Evolutionary conservation across 2,888 invertebrate species (phyloP), one percentile per base, ranked within the genome.

Genomic region (Macrophya alboannulata): DNA sequence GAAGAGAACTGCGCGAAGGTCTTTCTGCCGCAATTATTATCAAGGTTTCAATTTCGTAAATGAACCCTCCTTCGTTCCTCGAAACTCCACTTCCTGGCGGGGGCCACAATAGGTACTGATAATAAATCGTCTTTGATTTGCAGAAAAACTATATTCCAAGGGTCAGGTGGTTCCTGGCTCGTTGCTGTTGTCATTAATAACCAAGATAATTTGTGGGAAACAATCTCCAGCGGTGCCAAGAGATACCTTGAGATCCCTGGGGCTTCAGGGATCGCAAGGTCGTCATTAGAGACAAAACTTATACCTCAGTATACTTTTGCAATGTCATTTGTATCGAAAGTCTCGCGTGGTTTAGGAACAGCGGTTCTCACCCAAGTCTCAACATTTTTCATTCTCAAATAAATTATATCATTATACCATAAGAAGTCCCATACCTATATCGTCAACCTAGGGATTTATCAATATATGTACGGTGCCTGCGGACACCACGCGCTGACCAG

Each of bases 101-200:
- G 77, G 12, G 12, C 0, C n/a, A 77, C 77, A 77, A 77, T 77
- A 51, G 43, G 31, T 37, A 5, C 51, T 77, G 77, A 37, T 17
- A 31, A 65, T 45, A 79, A 65, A 79, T 59, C 77, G 40, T 79
- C 87, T 87, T 87, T 84, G 87, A 77, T 79, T 85, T 71, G 85
- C 79, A 62, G 84, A 88, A 86, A 85, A 72, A 83, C 84, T 84
- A 40, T 15, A 51, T 84, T 86, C 77, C 86, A 59, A 86, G 84
- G 83, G 77, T 84, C 86, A 88, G 85, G 87, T 86, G 86, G 86
- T 65, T 37, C 8, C 31, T 21, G 43, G 40, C 62, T 81, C 21
- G 62, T 62, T 81, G 40, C 72, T 72, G 37, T 72, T 85, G 86
- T 88, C 88, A 90, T 90, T 90, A 89, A 90, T 90, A 90, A 90